These are phyloP conservation scores for Zaprionus ornatus DNA, from an alignment of 1,140 invertebrate species.

Conservation along the genomic window DNA sequence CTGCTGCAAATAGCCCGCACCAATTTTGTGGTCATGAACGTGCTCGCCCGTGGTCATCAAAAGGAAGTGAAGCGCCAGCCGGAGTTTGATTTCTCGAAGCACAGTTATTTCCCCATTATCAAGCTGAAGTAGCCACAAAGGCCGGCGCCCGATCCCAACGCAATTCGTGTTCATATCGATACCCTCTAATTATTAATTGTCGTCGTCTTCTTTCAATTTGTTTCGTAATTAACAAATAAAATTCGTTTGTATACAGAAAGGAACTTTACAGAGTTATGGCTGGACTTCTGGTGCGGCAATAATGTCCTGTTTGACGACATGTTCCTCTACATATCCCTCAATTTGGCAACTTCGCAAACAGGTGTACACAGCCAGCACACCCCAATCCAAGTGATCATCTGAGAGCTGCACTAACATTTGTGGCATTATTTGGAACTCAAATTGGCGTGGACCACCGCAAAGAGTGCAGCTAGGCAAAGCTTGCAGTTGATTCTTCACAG, in stretches of 20 bases:
- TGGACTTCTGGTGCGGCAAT: constrained; percentile 25
- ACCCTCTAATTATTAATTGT: constrained; percentile 22
- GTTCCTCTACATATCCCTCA: constrained; percentile 89
- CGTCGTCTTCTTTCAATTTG: constrained; percentile 30
- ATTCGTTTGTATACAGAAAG: constrained; percentile 51
- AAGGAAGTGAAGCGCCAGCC: constrained; percentile 92
- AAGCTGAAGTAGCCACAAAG: constrained; percentile 85
- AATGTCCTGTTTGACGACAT: constrained; percentile 95
- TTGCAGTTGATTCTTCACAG: constrained; percentile 70
- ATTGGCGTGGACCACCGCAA: constrained; percentile 90
- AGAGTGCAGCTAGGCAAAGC: constrained; percentile 90
- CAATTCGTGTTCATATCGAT: constrained; percentile 25
- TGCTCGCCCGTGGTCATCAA: constrained; percentile 95
- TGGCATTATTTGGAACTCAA: constrained; percentile 98
- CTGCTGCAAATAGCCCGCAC: constrained; percentile 95
- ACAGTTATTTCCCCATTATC: constrained; percentile 96
- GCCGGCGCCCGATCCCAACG: background rate
- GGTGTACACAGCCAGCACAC: constrained; percentile 93
- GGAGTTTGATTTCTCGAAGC: constrained; percentile 95
- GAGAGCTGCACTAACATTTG: constrained; percentile 92
- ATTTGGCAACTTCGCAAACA: constrained; percentile 91
- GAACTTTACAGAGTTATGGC: background rate
- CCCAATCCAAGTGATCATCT: constrained; percentile 94
- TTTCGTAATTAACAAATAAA: constrained; percentile 64
- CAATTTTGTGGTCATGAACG: constrained; percentile 97